Evolutionary conservation across 2,797 vertebrate species (phyloP), one percentile per base, ranked within the genome.

Genomic region (Lemur catta): DNA sequence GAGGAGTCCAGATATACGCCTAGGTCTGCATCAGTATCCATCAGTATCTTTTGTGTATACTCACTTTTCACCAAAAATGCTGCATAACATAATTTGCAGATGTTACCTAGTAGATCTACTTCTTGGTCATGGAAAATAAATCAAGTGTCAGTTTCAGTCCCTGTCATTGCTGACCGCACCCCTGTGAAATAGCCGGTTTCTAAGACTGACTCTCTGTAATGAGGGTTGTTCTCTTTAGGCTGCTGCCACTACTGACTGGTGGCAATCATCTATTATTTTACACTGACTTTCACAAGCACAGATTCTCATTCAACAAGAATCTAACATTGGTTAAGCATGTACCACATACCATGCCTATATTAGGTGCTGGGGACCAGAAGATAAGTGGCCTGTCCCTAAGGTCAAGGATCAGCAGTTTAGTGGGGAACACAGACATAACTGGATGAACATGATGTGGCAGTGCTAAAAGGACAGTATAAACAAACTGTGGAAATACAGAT

Each of bases 401-500:
- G 22, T 61, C 38, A 80, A 61, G 35, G 33, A 80, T 61, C 46
- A 78, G 61, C 24, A 69, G 6, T 7, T 33, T 41, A 55, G 43
- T 63, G 12, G 24, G 9, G 43, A 93, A 89, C 28, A 76, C 15
- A 76, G 33, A 20, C 59, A 76, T 30, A 94, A 95, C 80, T 26
- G 28, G 46, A 75, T 71, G 74, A 67, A 84, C 46, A 30, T 6
- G 6, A 55, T 6, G 75, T 28, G 72, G 22, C 41, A 46, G 26
- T 84, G 74, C 82, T 96, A 48, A 87, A 89, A 90, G 48, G 22
- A 59, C 43, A 69, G 28, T 41, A 72, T 46, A 57, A 82, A 87
- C 35, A 93, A 94, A 55, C 6, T 91, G 50, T 75, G 59, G 75
- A 87, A 87, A 86, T 84, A 52, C 7, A 93, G 85, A 86, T n/a